phyloP scores from a whole-genome alignment of 2,113 vertebrate species.

The Oreotrochilus melanogaster region DNA sequence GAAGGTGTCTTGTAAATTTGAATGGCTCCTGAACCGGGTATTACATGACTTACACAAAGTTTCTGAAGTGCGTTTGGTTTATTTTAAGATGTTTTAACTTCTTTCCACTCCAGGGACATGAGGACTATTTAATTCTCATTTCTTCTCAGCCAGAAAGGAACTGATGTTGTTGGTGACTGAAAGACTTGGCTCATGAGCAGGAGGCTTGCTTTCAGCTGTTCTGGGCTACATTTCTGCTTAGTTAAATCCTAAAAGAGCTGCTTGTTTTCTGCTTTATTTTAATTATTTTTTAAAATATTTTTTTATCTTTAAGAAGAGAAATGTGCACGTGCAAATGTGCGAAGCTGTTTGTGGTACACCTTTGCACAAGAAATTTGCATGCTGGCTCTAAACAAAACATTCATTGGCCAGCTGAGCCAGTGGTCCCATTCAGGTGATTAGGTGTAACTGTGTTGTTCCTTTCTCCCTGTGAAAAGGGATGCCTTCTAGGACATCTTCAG shows the following conservation, averaged over 20 bases:
- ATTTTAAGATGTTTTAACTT: slow-evolving; percentile 52
- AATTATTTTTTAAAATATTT: too few relatives aligned
- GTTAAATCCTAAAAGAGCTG: background rate
- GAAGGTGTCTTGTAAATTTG: background rate
- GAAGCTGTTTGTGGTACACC: background rate
- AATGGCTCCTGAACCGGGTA: background rate
- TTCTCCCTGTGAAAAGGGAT: background rate
- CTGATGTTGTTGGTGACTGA: slow-evolving; percentile 34
- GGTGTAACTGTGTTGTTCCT: background rate
- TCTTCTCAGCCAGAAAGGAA: slow-evolving; percentile 23
- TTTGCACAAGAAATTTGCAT: background rate
- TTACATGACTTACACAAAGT: background rate
- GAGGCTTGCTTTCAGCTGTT: background rate
- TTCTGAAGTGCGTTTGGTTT: background rate
- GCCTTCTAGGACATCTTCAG: background rate
- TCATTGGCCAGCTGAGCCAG: background rate
- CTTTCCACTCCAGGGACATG: slow-evolving; percentile 33
- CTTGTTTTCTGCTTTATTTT: background rate
- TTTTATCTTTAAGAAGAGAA: background rate
- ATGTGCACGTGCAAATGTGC: background rate
- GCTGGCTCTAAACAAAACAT: background rate
- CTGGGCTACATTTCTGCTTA: background rate
- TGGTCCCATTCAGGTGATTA: background rate
- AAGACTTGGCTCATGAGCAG: slow-evolving; percentile 14
- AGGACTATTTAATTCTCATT: slow-evolving; percentile 50